Percentiles rank a stretch among this genome's conserved stretches.
Evolutionary conservation across 2,797 vertebrate species (phyloP).

Genomic region (Alfaro cultratus): DNA sequence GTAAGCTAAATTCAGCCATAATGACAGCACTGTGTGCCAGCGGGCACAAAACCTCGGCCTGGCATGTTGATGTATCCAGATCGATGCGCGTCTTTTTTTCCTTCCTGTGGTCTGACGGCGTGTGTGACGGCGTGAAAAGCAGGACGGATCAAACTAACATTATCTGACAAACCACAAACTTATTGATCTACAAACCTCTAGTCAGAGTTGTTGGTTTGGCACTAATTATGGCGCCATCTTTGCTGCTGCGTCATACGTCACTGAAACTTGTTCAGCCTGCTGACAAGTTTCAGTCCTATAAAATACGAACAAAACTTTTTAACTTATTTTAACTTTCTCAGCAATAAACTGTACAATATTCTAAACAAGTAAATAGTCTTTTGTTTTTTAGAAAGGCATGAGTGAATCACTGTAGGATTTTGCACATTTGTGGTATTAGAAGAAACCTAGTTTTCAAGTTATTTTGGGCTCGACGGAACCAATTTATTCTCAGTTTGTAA

Average conservation of each 20-base stretch:
- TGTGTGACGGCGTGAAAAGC: conserved; percentile 26
- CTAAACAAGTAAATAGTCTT: too few relatives aligned
- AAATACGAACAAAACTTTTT: too few relatives aligned
- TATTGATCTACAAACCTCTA: conserved; percentile 26
- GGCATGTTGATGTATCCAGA: conserved; percentile 53
- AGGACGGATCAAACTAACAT: conserved; percentile 22
- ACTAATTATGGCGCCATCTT: conserved; percentile 23
- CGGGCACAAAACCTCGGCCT: conserved; percentile 41
- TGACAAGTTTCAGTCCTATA: not conserved
- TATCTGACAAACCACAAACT: conserved; percentile 36
- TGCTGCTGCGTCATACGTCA: not conserved
- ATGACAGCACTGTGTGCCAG: conserved; percentile 27
- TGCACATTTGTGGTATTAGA: too few relatives aligned
- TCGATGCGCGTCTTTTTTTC: conserved; percentile 41
- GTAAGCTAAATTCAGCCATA: conserved; percentile 41
- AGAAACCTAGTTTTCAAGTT: too few relatives aligned
- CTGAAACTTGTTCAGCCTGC: not conserved
- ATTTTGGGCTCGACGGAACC: too few relatives aligned
- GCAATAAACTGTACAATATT: too few relatives aligned
- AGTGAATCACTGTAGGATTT: too few relatives aligned
- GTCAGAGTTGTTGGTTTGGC: conserved; percentile 15
- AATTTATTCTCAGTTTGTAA: too few relatives aligned
- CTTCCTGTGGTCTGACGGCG: conserved; percentile 25
- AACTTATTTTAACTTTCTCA: too few relatives aligned
- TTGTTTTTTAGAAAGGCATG: too few relatives aligned